Evolutionary conservation across 1,140 invertebrate genomes (phyloP), one percentile per base, ranked within the genome.

Genomic region (Pseudomyrmex flavicornis): DNA sequence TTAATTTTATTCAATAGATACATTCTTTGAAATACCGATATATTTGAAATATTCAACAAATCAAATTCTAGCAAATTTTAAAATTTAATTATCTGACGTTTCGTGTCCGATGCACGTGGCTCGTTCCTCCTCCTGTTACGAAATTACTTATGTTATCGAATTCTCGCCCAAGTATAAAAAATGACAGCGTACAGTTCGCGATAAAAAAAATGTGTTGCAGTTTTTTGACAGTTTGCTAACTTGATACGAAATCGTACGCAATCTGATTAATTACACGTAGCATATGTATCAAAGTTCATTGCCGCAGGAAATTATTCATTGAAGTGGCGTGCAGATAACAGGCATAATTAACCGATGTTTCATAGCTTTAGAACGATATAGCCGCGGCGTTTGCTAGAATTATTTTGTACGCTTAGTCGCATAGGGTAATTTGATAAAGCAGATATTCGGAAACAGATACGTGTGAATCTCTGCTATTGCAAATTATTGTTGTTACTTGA

Each of bases 281-380:
- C 70, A 52, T 79, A 65, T 79, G 69, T 69, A 66, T 80, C 76
- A 80, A 80, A 80, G 76, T 80, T 80, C 66, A 80, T 80, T 66
- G 76, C 76, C 44, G 65, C 65, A 80, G 76, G 76, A 80, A 70
- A 80, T 80, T 80, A 80, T 80, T 80, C 76, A 80, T 80, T 70
- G 65, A 59, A 80, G 76, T 80, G 66, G 76, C 76, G 76, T 80
- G 76, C 76, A 80, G 76, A 80, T 80, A 80, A 80, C 76, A 80
- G 76, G 65, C 76, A 80, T 80, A 80, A 80, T 80, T 80, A 80
- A 80, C 76, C 65, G 76, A 80, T 80, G 76, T 80, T 80, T 70
- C 65, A 80, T 80, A 59, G 65, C 66, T 26, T 13, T 80, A 80
- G 76, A 70, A 80, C 54, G 76, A 59, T 80, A 70, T 70, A 80